Evolutionary conservation across 2,797 vertebrate species (phyloP).

Genomic region (Sebastes kiyomatsui): DNA sequence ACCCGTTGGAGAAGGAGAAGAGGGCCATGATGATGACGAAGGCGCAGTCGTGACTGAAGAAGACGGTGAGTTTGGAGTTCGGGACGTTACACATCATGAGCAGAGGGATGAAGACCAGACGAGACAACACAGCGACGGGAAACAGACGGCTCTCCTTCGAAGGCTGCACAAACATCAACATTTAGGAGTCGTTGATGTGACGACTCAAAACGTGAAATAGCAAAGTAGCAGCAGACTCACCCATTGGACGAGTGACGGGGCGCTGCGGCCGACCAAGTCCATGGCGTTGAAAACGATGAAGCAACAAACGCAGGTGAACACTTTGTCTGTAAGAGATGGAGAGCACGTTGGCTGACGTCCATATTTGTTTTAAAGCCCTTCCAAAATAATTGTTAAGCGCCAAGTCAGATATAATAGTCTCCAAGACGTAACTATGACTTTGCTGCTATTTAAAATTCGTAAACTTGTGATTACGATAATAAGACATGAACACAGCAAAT

Average conservation of each 20-base stretch:
- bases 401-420: background rate
- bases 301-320: slow-evolving; percentile 91
- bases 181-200: fast-evolving
- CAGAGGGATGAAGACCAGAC: slow-evolving; percentile 89
- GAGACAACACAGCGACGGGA: slow-evolving; percentile 80
- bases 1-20: slow-evolving; percentile 92
- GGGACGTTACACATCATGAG: slow-evolving; percentile 90
- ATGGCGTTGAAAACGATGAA: slow-evolving; percentile 89
- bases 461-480: background rate
- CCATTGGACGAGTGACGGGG: slow-evolving; percentile 85
- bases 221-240: slow-evolving; percentile 75
- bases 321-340: slow-evolving; percentile 67
- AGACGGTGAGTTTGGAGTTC: slow-evolving; percentile 50
- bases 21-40: slow-evolving; percentile 88
- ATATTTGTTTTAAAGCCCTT: background rate
- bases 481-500: background rate
- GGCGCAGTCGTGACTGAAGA: slow-evolving; percentile 86
- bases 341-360: background rate
- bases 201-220: background rate
- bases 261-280: slow-evolving; percentile 85
- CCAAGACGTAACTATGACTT: background rate
- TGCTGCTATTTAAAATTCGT: background rate
- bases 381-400: too few relatives aligned
- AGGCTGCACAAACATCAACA: slow-evolving; percentile 77
- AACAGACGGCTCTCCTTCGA: slow-evolving; percentile 85